Percentiles rank a stretch among this genome's conserved stretches.
Evolutionary conservation across 2,888 invertebrate genomes (phyloP).

Genomic region (Coecobrya sp.): DNA sequence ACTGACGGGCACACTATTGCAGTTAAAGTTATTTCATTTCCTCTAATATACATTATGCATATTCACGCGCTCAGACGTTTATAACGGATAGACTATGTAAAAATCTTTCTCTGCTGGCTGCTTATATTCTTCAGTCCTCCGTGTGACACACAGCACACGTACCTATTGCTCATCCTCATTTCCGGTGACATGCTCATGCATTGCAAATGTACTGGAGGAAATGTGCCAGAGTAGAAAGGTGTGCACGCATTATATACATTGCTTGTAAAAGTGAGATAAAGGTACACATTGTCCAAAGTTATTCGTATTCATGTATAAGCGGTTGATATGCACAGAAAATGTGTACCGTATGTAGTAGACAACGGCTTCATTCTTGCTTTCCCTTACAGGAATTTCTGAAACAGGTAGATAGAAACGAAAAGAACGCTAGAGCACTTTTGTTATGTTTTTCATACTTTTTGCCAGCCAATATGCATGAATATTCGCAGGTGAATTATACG

Average conservation of each 20-base stretch:
- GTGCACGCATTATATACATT: conserved; percentile 2
- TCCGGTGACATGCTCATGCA: conserved; percentile 73
- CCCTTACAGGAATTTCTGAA: background rate
- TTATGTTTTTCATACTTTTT: background rate
- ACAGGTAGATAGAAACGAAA: background rate
- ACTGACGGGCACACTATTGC: background rate
- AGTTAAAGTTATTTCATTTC: conserved; percentile 59
- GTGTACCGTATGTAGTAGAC: background rate
- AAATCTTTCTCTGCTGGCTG: conserved; percentile 30
- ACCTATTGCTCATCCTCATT: conserved; percentile 61
- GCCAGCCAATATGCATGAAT: conserved; percentile 55
- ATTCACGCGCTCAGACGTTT: conserved; percentile 54
- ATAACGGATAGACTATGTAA: conserved; percentile 38
- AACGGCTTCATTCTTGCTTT: background rate
- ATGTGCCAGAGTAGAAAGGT: background rate
- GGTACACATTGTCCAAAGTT: background rate
- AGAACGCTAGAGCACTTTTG: background rate
- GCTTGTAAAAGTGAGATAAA: background rate
- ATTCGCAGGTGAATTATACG: conserved; percentile 73
- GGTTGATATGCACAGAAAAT: background rate
- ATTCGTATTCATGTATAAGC: background rate
- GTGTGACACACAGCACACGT: conserved; percentile 27
- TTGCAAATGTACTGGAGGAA: no score
- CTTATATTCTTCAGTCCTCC: background rate
- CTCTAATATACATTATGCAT: conserved; percentile 46